phyloP scores from a whole-genome alignment of 2,888 invertebrate species.

The Chymomyza caudatula region DNA sequence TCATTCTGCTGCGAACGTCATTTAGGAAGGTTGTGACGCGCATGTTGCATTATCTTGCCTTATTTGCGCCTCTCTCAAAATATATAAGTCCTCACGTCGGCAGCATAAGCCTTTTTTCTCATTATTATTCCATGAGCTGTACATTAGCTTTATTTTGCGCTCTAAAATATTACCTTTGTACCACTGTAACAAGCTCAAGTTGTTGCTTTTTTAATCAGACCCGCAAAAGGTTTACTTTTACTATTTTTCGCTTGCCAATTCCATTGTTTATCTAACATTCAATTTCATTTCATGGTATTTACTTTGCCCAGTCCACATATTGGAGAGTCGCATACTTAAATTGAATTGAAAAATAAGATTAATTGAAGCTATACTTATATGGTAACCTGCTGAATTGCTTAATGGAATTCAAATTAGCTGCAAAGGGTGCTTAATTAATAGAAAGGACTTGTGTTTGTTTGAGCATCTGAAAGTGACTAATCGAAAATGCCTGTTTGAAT shows the following conservation, averaged over 20 bases:
- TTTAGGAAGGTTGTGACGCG: too few species aligned
- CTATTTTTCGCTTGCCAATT: background rate
- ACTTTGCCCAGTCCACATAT: conserved; percentile 35
- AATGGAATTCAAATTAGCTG: background rate
- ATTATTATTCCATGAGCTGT: background rate
- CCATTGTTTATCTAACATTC: conserved; percentile 29
- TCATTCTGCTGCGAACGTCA: too few species aligned
- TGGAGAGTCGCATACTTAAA: conserved; percentile 32
- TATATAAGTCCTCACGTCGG: too few species aligned
- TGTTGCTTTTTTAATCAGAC: conserved; percentile 6
- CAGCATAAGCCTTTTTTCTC: too few species aligned
- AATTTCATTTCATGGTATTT: conserved; percentile 34
- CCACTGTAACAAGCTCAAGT: background rate
- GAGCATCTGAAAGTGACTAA: background rate
- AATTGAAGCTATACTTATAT: conserved; percentile 25
- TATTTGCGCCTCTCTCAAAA: too few species aligned
- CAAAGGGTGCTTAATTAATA: background rate
- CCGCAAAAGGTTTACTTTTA: background rate
- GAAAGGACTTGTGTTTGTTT: background rate
- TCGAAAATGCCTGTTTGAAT: background rate
- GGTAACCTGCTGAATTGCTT: background rate
- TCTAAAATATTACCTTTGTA: background rate
- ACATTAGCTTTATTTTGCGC: background rate
- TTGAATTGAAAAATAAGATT: conserved; percentile 36
- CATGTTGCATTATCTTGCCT: too few species aligned